Conservation (phyloP, 64 coral and sea anemone species). For the Montipora sp. region DNA sequence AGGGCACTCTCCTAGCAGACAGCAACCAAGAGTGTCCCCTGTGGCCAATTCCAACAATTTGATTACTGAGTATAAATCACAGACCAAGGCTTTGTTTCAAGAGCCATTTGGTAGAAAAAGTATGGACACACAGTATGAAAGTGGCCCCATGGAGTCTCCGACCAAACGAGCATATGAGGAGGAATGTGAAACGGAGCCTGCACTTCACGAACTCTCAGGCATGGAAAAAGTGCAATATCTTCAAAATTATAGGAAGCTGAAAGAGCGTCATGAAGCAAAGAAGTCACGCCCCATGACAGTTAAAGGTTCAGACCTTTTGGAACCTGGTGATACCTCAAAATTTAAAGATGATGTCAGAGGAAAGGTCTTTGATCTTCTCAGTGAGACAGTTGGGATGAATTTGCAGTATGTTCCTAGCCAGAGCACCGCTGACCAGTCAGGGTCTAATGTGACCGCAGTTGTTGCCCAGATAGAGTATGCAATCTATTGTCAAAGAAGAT, state of each 20-base stretch:
- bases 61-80: not conserved
- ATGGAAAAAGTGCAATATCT: not conserved
- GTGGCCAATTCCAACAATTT: not conserved
- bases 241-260: not conserved
- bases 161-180: not conserved
- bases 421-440: not conserved
- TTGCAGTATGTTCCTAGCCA: not conserved
- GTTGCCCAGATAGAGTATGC: not conserved
- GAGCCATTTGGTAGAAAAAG: slow-evolving; percentile 4
- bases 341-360: not conserved
- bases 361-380: not conserved
- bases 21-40: not conserved
- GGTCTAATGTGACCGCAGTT: not conserved
- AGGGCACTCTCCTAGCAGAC: not conserved
- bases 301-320: slow-evolving; percentile 20
- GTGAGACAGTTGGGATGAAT: not conserved
- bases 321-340: slow-evolving; percentile 36
- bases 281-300: slow-evolving; percentile 12
- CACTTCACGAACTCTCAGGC: not conserved
- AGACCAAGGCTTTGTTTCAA: not conserved
- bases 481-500: not conserved
- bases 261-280: not conserved
- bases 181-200: not conserved
- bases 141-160: slow-evolving; percentile 53
- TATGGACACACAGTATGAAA: slow-evolving; percentile 23